phyloP scores from a whole-genome alignment of 35 echinoderm and acorn worm species.

The Hemicentrotus pulcherrimus region DNA sequence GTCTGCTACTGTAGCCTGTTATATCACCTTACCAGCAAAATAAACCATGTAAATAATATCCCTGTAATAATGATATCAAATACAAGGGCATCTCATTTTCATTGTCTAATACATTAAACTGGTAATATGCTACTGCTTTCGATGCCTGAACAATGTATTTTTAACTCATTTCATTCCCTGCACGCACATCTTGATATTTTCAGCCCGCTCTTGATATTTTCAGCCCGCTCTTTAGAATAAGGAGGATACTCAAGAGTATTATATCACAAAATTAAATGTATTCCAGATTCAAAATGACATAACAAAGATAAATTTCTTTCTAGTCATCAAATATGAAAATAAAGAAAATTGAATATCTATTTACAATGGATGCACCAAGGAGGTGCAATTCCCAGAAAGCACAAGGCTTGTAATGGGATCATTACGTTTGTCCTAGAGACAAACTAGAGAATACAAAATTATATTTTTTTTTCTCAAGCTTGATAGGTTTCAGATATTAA shows the following conservation, averaged over 20 bases:
- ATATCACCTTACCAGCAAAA: not conserved
- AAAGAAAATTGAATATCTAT: not conserved
- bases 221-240: too few relatives aligned
- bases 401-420: too few relatives aligned
- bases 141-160: not conserved
- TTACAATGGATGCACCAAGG: too few relatives aligned
- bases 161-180: not conserved
- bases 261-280: too few relatives aligned
- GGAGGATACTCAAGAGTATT: too few relatives aligned
- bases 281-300: too few relatives aligned
- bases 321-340: not conserved
- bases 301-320: too few relatives aligned
- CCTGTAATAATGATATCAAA: not conserved
- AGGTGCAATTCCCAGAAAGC: too few relatives aligned
- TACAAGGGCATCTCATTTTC: not conserved
- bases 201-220: not conserved
- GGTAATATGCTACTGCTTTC: not conserved
- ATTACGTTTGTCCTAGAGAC: not conserved
- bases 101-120: not conserved
- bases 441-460: too few relatives aligned
- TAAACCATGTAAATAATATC: not conserved
- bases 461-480: too few relatives aligned
- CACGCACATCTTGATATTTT: not conserved
- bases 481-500: too few relatives aligned
- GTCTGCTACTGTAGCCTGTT: not conserved